Percentiles rank a stretch among this genome's conserved stretches.
These are phyloP conservation scores for Lathronympha strigana DNA, from an alignment of 2,888 invertebrate genomes.

Conservation along the genomic window DNA sequence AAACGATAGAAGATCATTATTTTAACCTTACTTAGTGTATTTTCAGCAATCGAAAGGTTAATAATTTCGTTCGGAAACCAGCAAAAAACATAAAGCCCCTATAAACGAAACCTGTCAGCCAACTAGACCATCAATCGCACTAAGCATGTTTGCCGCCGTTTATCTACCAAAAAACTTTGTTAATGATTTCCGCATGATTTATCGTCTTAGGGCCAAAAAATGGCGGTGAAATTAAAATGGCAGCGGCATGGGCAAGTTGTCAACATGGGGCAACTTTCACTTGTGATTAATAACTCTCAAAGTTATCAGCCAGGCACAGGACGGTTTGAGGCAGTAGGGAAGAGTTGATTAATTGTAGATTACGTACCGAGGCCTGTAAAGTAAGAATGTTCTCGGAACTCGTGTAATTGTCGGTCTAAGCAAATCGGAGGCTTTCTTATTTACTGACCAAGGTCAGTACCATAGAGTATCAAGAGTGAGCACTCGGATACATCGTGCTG, in stretches of 20 bases:
- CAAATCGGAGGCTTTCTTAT: too few species aligned
- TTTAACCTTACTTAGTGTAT: too few species aligned
- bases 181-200: slow-evolving; percentile 47
- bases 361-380: background rate
- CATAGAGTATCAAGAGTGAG: too few species aligned
- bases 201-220: slow-evolving; percentile 46
- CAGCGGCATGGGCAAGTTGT: slow-evolving; percentile 51
- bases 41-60: background rate
- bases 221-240: slow-evolving; percentile 51
- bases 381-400: too few species aligned
- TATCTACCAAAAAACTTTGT: slow-evolving; percentile 29
- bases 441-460: too few species aligned
- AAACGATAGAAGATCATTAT: too few species aligned
- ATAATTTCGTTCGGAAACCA: background rate
- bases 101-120: background rate
- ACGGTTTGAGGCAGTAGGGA: background rate
- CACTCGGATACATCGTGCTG: too few species aligned
- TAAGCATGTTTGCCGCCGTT: slow-evolving; percentile 21
- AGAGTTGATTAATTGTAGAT: slow-evolving; percentile 5
- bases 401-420: too few species aligned
- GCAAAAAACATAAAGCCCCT: background rate
- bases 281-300: slow-evolving; percentile 54
- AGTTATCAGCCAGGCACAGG: slow-evolving; percentile 50
- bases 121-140: slow-evolving; percentile 22
- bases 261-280: slow-evolving; percentile 51